Conservation (phyloP, 2,888 invertebrate species). For the Phaedon cochleariae region DNA sequence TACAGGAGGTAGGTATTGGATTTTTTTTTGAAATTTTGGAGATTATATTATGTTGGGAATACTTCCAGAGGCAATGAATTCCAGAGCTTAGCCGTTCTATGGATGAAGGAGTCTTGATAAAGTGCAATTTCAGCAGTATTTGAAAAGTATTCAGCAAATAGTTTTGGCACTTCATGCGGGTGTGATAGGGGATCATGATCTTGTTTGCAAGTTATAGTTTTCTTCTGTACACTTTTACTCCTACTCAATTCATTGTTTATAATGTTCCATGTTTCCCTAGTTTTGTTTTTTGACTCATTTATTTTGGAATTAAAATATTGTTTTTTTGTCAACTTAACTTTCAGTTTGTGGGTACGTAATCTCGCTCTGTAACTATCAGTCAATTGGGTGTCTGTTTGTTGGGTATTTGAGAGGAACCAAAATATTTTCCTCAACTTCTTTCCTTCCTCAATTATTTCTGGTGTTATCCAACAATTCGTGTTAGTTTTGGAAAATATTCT, state of each 20-base stretch:
- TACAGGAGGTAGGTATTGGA: too few relatives aligned
- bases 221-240: background rate
- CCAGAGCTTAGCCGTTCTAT: too few relatives aligned
- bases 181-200: background rate
- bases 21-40: too few relatives aligned
- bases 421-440: background rate
- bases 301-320: background rate
- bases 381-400: background rate
- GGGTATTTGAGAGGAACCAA: background rate
- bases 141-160: background rate
- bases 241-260: background rate
- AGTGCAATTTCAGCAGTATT: too few relatives aligned
- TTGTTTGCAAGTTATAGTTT: background rate
- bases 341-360: background rate
- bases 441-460: background rate
- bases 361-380: background rate
- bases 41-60: too few relatives aligned
- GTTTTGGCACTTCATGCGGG: background rate
- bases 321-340: background rate
- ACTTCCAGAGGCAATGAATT: too few relatives aligned
- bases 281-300: background rate
- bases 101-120: too few relatives aligned
- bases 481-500: background rate
- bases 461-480: slow-evolving; percentile 7
- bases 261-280: background rate